These are phyloP conservation scores for Acanthaster planci DNA, from an alignment of 35 echinoderm and acorn worm species.

Conservation along the genomic window DNA sequence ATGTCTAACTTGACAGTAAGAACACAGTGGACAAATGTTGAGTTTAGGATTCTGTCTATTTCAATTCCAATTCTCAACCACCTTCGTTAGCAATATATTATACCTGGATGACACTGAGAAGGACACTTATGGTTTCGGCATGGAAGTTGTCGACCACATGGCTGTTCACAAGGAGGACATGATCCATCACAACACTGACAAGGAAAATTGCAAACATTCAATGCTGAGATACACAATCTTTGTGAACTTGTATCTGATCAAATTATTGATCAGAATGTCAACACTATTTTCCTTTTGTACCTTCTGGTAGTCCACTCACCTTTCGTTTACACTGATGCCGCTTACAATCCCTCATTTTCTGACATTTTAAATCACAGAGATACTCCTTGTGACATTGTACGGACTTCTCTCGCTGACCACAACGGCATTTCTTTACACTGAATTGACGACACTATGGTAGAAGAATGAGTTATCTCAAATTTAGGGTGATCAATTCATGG, in stretches of 20 bases:
- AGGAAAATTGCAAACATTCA: neutral
- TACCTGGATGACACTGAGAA: constrained; percentile 79
- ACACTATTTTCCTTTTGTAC: neutral
- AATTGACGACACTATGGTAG: constrained; percentile 92
- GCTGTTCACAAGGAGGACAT: constrained; percentile 82
- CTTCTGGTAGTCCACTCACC: constrained; percentile 31
- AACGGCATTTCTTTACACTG: constrained; percentile 80
- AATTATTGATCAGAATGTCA: no score
- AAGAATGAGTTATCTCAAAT: no score
- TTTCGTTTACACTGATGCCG: constrained; percentile 86
- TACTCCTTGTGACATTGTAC: constrained; percentile 78
- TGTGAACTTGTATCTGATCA: neutral
- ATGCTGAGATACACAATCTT: neutral
- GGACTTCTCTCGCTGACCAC: constrained; percentile 81
- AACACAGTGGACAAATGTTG: no score
- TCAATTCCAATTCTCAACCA: neutral
- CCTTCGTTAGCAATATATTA: neutral
- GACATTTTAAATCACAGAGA: constrained; percentile 85
- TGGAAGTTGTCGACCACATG: constrained; percentile 51
- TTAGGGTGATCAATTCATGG: no score
- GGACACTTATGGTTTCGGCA: constrained; percentile 92
- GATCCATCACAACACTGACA: constrained; percentile 73
- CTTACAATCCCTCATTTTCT: constrained; percentile 68
- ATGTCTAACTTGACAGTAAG: no score
- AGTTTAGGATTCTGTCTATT: no score